These are phyloP conservation scores for Troides oblongomaculatus DNA, from an alignment of 2,888 invertebrate genomes.

Conservation along the genomic window DNA sequence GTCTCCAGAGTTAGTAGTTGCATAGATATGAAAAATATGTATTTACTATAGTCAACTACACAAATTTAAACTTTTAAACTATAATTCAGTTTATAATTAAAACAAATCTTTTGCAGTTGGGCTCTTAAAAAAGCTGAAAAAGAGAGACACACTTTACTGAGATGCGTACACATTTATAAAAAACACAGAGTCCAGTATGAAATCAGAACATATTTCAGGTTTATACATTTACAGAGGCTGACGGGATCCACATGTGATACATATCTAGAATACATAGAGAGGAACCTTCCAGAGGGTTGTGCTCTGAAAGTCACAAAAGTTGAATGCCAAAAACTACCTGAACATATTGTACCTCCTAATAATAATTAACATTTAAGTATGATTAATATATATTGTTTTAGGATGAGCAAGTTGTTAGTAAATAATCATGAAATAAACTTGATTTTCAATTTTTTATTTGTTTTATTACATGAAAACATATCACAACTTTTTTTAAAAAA, in stretches of 20 bases:
- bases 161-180: constrained; percentile 93
- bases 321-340: constrained; percentile 78
- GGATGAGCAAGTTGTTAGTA: background rate
- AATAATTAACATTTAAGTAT: background rate
- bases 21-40: background rate
- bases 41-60: background rate
- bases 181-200: constrained; percentile 98
- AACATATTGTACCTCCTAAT: constrained; percentile 74
- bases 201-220: constrained; percentile 93
- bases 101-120: constrained; percentile 81
- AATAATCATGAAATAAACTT: background rate
- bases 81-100: background rate
- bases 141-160: constrained; percentile 89
- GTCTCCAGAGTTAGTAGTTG: background rate
- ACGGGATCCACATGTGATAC: constrained; percentile 98
- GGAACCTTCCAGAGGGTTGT: constrained; percentile 98
- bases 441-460: background rate
- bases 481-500: background rate
- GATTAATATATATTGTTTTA: background rate
- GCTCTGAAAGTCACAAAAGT: constrained; percentile 94
- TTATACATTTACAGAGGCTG: constrained; percentile 89
- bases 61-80: background rate
- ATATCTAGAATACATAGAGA: constrained; percentile 95
- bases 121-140: constrained; percentile 86
- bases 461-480: background rate